These are phyloP conservation scores for Drosophila ambigua DNA, from an alignment of 1,140 invertebrate species.

Conservation along the genomic window DNA sequence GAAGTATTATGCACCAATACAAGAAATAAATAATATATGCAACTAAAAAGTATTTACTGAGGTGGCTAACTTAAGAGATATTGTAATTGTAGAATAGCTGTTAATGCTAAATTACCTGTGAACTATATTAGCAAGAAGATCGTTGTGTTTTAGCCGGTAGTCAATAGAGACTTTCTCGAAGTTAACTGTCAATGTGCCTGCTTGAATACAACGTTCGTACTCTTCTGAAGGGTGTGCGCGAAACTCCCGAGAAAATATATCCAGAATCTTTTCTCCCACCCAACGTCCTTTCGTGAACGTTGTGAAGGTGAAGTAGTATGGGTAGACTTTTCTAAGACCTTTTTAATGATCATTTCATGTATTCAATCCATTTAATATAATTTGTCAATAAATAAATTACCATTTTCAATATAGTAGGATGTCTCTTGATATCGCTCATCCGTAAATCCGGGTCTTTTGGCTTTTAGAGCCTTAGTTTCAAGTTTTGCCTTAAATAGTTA, in stretches of 20 bases:
- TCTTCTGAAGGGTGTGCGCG: slow-evolving; percentile 95
- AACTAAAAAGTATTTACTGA: too few species aligned
- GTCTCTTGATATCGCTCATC: slow-evolving; percentile 93
- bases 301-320: slow-evolving; percentile 99
- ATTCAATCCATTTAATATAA: background rate
- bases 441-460: slow-evolving; percentile 95
- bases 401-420: slow-evolving; percentile 97
- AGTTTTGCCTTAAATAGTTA: slow-evolving; percentile 89
- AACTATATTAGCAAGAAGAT: slow-evolving; percentile 96
- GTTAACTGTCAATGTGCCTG: slow-evolving; percentile 97
- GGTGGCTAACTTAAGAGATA: too few species aligned
- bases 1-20: too few species aligned
- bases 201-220: slow-evolving; percentile 95
- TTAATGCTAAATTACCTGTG: slow-evolving; percentile 90
- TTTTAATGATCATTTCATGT: slow-evolving; percentile 56
- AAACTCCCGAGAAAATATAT: slow-evolving; percentile 98
- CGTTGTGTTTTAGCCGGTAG: slow-evolving; percentile 96
- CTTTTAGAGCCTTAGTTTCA: slow-evolving; percentile 96
- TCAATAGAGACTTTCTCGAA: slow-evolving; percentile 96
- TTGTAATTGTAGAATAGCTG: slow-evolving; percentile 1
- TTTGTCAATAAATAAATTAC: slow-evolving; percentile 85
- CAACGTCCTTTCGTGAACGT: slow-evolving; percentile 99
- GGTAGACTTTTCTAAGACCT: slow-evolving; percentile 99
- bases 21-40: too few species aligned
- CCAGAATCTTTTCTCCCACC: slow-evolving; percentile 96